Evolutionary conservation across 2,888 invertebrate species (phyloP), one percentile per base, ranked within the genome.

Genomic region (Agonopterix arenella): DNA sequence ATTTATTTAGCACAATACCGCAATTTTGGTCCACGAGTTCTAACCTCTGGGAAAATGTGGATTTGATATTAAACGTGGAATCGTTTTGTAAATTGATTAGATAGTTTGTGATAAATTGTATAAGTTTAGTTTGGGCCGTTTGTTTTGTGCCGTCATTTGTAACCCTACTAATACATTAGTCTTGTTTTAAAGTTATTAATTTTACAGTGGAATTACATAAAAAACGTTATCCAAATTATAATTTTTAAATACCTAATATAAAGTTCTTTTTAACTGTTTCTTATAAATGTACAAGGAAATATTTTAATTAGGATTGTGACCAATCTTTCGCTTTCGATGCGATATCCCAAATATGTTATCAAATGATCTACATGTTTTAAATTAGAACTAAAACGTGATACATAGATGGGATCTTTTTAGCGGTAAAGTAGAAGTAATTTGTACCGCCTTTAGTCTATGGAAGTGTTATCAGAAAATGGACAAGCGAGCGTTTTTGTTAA

Each of bases 1-100:
- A 88, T 89, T 85, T 86, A 86, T 86, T 86, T 80, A 78, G 74
- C 79, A 84, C 84, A 86, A 84, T 82, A 69, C 80, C 80, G 78
- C 79, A 80, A 82, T 81, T 80, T 83, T 64, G 76, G 75, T 66
- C 73, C 73, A 74, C 77, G 72, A 77, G 76, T 76, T 69, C 68
- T 71, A 80, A 79, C 83, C 82, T 82, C 77, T 73, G 76, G 81
- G 80, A 76, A 76, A 83, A 82, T 78, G 78, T 76, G 79, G 78
- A 84, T 86, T 84, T 76, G 76, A 76, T 83, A 82, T 81, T 83
- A 80, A 84, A 83, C 73, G 70, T 67, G 64, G 70, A 66, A 78
- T 76, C 77, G 76, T 78, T 80, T 70, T 68, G 74, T 74, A 80
- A 85, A 85, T 84, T 85, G 81, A 85, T 84, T 82, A 80, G 75